Base-by-base conservation (phyloP, 2,888 invertebrate species). In the Malachius bipustulatus region DNA sequence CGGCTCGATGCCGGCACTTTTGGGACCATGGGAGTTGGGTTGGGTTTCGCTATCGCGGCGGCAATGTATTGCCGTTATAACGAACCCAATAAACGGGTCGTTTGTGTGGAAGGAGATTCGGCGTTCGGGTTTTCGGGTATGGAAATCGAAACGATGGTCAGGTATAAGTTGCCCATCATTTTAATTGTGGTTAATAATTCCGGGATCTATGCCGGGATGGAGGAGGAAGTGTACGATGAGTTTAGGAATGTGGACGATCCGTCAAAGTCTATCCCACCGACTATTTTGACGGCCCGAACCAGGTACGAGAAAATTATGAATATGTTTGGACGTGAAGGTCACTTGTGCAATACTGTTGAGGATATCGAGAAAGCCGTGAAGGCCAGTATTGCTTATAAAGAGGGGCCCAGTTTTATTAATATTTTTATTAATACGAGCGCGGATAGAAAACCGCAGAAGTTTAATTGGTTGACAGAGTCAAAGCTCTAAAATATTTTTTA, bases 51-150 rank as follows among this genome's bases (percentile, higher is more conserved):
- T 0, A 75, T 90, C 29, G 96, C 96, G 2, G 87, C 96, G 4
- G 91, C 91, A 1, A 66, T 94, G 45, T 89, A 82, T 66, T 89
- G 88, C 54, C 77, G 82, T 40, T 82, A 90, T 57, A 65, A 81
- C 58, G 74, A 75, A 4, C 87, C 90, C 0, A 66, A 67, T 1
- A 90, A 90, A 56, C 71, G 78, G 42, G 91, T 97, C 0, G 67
- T 96, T 36, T 94, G 94, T 57, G 82, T 96, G 0, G 91, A 94
- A 65, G 96, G 96, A 0, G 97, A 97, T 59, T 91, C 91, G 27
- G 97, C 96, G 1, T 94, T 97, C 63, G 97, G 97, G 2, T 97
- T 97, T 66, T 91, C 93, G 14, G 96, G 89, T 53, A 93, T 96
- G 93, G 97, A 97, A 68, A 71, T 96, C 14, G 97, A 97, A 66